Evolutionary conservation across 1,140 invertebrate species (phyloP).

Genomic region (Cardiocondyla obscurior): DNA sequence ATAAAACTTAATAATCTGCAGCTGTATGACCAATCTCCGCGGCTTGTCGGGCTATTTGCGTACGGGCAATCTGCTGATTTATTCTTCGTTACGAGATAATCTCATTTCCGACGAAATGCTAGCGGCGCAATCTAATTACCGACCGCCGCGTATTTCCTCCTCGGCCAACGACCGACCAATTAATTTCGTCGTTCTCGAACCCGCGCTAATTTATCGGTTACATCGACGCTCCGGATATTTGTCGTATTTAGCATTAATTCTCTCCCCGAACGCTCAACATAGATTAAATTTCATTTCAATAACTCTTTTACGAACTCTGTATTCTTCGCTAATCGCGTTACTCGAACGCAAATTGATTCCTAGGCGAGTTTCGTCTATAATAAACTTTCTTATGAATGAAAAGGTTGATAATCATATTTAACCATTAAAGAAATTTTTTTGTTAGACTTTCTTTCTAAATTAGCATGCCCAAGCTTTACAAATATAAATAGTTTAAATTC

Average conservation of each 20-base stretch:
- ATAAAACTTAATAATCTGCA: constrained; percentile 59
- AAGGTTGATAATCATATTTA: background rate
- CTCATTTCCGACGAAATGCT: constrained; percentile 58
- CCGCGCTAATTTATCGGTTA: constrained; percentile 36
- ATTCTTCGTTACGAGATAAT: constrained; percentile 58
- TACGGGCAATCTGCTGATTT: constrained; percentile 57
- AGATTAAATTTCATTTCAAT: constrained; percentile 12
- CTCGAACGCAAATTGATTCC: background rate
- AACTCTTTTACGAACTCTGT: background rate
- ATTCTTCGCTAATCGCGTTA: background rate
- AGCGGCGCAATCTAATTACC: constrained; percentile 54
- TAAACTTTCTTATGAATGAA: background rate
- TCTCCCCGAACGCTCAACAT: background rate
- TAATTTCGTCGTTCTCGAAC: constrained; percentile 42
- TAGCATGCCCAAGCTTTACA: too few species aligned
- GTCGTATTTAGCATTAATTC: constrained; percentile 14
- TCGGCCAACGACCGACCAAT: constrained; percentile 52
- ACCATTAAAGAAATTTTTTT: too few species aligned
- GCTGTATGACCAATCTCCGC: constrained; percentile 43
- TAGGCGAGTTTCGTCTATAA: background rate
- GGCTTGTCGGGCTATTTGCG: constrained; percentile 44
- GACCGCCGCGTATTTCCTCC: constrained; percentile 49
- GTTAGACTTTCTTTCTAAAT: too few species aligned
- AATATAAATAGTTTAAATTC: background rate
- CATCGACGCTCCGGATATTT: constrained; percentile 2